Conservation (phyloP, 2,113 vertebrate species). For the Mystacornis crossleyi region DNA sequence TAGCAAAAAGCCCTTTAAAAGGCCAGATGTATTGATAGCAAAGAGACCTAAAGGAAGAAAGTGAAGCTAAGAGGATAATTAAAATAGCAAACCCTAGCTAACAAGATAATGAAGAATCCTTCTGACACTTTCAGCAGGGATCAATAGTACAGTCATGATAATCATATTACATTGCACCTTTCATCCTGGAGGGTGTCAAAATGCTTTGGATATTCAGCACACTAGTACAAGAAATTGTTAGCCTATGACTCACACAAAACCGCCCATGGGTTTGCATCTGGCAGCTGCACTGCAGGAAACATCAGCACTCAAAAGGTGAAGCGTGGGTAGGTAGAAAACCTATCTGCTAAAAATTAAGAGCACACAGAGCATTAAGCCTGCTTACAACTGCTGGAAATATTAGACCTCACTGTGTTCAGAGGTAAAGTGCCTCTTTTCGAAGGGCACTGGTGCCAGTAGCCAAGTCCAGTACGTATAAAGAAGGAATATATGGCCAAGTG, state of each 20-base stretch:
- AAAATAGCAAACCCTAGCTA: neutral
- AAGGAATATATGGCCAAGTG: neutral
- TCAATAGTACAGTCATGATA: neutral
- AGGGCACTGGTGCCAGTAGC: neutral
- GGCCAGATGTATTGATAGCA: rapidly evolving
- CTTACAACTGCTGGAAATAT: neutral
- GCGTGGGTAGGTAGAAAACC: neutral
- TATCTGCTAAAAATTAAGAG: neutral
- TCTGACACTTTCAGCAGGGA: neutral
- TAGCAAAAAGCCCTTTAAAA: neutral
- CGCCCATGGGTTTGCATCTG: neutral
- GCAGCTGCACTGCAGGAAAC: neutral
- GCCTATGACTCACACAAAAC: neutral
- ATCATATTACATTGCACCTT: neutral
- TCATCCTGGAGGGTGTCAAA: neutral
- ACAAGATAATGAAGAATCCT: neutral
- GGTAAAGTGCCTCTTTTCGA: neutral
- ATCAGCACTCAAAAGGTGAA: neutral
- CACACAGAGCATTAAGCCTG: neutral
- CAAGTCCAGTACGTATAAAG: neutral
- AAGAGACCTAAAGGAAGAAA: neutral
- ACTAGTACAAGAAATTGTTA: neutral
- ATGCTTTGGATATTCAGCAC: neutral
- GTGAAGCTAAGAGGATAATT: neutral
- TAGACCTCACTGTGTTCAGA: neutral